phyloP scores from a whole-genome alignment of 2,113 vertebrate genomes.

The Puntigrus tetrazona region DNA sequence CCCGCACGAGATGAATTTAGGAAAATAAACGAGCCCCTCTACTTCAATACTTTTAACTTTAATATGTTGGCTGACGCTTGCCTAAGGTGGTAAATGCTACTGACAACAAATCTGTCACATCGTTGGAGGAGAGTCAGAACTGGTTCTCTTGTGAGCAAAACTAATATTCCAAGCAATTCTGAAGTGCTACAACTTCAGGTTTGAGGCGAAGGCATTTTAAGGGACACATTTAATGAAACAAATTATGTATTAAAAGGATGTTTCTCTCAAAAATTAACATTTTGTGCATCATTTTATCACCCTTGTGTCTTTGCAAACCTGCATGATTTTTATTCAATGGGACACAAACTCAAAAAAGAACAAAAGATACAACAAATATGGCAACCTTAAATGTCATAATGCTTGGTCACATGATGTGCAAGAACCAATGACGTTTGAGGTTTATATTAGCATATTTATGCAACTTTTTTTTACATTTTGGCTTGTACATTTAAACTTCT shows the following conservation, averaged over 20 bases:
- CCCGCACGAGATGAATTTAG: not conserved
- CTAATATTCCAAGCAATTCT: constrained; percentile 8
- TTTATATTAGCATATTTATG: not conserved
- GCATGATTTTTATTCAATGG: not conserved
- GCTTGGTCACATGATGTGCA: not conserved
- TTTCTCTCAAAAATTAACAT: not conserved
- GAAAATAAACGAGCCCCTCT: constrained; percentile 40
- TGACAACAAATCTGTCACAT: constrained; percentile 1
- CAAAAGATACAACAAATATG: not conserved
- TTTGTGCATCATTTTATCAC: not conserved
- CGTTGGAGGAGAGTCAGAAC: not conserved
- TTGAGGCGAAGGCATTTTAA: not conserved
- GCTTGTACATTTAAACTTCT: not conserved
- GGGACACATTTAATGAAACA: not conserved
- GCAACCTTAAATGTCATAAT: not conserved
- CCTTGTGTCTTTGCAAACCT: not conserved
- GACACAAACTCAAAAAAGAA: not conserved
- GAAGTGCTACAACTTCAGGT: not conserved
- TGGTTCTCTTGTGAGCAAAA: constrained; percentile 7
- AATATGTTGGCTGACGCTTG: constrained; percentile 38
- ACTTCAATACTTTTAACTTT: constrained; percentile 35
- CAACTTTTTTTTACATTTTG: not conserved
- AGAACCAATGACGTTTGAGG: not conserved
- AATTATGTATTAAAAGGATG: not conserved
- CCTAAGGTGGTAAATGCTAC: constrained; percentile 20